phyloP scores from a whole-genome alignment of 1,140 invertebrate species.

The Uloborus diversus region DNA sequence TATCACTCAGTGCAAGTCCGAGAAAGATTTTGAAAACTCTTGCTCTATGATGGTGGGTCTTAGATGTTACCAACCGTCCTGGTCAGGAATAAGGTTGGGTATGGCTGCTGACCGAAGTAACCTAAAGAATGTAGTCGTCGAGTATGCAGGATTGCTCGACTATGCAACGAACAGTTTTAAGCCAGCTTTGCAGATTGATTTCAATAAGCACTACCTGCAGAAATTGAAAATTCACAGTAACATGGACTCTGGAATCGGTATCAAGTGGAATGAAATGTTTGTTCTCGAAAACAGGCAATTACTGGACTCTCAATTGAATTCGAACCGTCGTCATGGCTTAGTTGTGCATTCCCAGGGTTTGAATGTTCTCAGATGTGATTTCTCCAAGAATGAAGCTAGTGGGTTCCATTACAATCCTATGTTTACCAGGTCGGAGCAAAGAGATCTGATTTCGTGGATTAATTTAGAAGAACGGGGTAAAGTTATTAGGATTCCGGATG shows the following conservation, averaged over 20 bases:
- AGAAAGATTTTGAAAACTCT: conserved; percentile 87
- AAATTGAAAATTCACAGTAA: conserved; percentile 83
- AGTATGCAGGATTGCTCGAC: conserved; percentile 93
- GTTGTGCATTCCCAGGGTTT: conserved; percentile 59
- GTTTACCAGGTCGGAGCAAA: conserved; percentile 82
- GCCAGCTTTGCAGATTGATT: conserved; percentile 93
- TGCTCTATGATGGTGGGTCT: conserved; percentile 89
- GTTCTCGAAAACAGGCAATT: conserved; percentile 81
- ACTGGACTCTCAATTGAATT: conserved; percentile 86
- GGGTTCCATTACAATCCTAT: conserved; percentile 94
- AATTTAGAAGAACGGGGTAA: conserved; percentile 46
- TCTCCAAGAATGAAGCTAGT: conserved; percentile 80
- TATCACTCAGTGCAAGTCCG: conserved; percentile 85
- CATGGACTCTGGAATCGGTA: conserved; percentile 85
- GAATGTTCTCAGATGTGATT: conserved; percentile 51
- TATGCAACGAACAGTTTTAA: conserved; percentile 90
- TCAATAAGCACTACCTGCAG: conserved; percentile 89
- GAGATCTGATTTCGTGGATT: conserved; percentile 89
- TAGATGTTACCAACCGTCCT: conserved; percentile 87
- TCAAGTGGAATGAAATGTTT: conserved; percentile 89
- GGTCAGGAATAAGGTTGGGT: conserved; percentile 91
- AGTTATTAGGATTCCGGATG: conserved; percentile 35
- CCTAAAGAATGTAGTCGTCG: conserved; percentile 87
- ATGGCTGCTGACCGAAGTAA: conserved; percentile 85
- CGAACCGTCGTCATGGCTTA: conserved; percentile 88